Evolutionary conservation across 2,888 invertebrate genomes (phyloP), one percentile per base, ranked within the genome.

Genomic region (Antheraea yamamai): DNA sequence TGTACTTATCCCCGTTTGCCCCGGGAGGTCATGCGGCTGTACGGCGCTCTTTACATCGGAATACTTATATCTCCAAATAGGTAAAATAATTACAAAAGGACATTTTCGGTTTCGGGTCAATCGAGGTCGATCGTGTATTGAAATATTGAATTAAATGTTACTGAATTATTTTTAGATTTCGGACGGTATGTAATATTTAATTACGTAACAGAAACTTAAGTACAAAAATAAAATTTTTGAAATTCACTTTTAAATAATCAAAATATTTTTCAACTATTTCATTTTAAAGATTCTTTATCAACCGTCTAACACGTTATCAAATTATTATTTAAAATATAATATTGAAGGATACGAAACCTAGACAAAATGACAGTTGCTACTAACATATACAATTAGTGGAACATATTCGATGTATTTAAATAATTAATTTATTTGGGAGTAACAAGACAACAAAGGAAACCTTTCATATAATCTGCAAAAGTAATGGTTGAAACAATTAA

Each of bases 1-100:
- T 93, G 92, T 93, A 91, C 89, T 92, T 89, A 89, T 90, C 92
- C 92, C 92, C 88, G 88, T 88, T 92, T 91, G 92, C 93, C 93
- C 92, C 92, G 89, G 92, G 93, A 93, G 93, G 93, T 92, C 92
- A 91, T 91, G 89, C 89, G 90, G 88, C 85, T 85, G 85, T 82
- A 39, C 70, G 87, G 88, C 89, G 89, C 89, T 88, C 70, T 70
- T 85, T 85, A 89, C 87, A 89, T 89, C 83, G 81, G 85, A 87
- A 86, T 89, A 84, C 87, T 87, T 89, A 30, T 66, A 73, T 58
- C 70, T 70, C 39, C 39, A n/a, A 70, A 61, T 89, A 88, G 81
- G 81, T 85, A 81, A 82, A 82, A 83, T 86, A 87, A 88, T 89
- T 81, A 82, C 78, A 89, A 89, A 89, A 89, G 89, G 89, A 89